Percentiles rank a stretch among this genome's conserved stretches.
phyloP scores from a whole-genome alignment of 2,888 invertebrate species.

The Napeogenes inachia region DNA sequence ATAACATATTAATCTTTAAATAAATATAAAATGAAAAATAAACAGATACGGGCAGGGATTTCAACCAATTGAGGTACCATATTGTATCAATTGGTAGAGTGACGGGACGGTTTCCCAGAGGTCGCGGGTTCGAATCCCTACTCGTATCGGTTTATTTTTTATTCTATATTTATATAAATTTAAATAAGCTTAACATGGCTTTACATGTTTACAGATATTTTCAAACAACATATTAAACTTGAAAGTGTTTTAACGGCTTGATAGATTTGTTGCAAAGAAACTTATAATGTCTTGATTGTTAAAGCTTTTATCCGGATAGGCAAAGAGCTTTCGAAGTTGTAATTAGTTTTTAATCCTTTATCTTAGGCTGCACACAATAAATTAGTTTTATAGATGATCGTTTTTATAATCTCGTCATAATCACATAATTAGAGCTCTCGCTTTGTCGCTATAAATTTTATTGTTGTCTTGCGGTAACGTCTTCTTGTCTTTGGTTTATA shows the following conservation, averaged over 20 bases:
- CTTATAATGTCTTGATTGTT: conserved; percentile 27
- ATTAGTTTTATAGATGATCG: conserved; percentile 42
- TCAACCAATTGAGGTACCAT: no score
- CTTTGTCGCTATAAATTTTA: conserved; percentile 16
- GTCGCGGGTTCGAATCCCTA: no score
- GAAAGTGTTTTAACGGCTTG: conserved; percentile 16
- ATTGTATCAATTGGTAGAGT: no score
- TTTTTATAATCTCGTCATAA: conserved; percentile 29
- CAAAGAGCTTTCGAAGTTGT: conserved; percentile 48
- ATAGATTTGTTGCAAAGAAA: conserved; percentile 22
- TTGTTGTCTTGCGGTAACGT: conserved; percentile 9
- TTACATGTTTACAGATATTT: no score
- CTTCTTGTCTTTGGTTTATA: conserved; percentile 5
- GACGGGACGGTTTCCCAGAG: no score
- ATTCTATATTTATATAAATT: no score
- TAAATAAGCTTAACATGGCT: no score
- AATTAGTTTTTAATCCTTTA: conserved; percentile 70
- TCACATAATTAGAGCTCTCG: conserved; percentile 29
- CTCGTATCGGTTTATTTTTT: no score
- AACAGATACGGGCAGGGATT: no score
- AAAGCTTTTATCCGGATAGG: conserved; percentile 25
- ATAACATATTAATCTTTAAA: no score
- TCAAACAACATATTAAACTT: conserved; percentile 4
- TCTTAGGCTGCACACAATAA: conserved; percentile 61
- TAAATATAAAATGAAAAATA: background rate